A percentile compares a stretch with the other conserved stretches of the same genome.
phyloP scores from a whole-genome alignment of 1,140 invertebrate species.

The Bilobella aurantiaca region DNA sequence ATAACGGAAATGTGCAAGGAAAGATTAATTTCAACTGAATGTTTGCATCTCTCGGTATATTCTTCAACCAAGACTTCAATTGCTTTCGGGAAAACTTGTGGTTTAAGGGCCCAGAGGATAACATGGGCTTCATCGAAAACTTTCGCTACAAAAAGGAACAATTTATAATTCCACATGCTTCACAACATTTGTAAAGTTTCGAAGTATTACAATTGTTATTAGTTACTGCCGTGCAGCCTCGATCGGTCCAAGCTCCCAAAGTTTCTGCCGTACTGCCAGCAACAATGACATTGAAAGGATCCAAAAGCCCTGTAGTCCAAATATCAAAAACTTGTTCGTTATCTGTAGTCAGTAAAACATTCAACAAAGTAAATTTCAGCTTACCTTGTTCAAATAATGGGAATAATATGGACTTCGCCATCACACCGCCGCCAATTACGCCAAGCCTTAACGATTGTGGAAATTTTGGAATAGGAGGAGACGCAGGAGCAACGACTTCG shows the following conservation, averaged over 20 bases:
- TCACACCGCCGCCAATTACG: slow-evolving; percentile 27
- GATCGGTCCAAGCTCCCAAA: slow-evolving; percentile 21
- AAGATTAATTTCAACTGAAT: slow-evolving; percentile 37
- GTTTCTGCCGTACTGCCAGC: slow-evolving; percentile 13
- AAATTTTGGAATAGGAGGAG: too few species aligned
- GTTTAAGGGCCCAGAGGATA: slow-evolving; percentile 76
- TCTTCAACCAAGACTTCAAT: slow-evolving; percentile 41
- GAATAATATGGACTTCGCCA: slow-evolving; percentile 30
- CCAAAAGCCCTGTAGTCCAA: slow-evolving; percentile 19
- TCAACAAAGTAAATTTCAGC: neutral
- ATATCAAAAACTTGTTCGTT: neutral
- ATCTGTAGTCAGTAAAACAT: neutral
- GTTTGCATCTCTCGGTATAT: slow-evolving; percentile 35
- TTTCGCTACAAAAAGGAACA: slow-evolving; percentile 39
- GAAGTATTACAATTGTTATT: slow-evolving; percentile 21
- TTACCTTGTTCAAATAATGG: slow-evolving; percentile 30
- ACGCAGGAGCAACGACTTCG: too few species aligned
- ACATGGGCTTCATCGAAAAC: slow-evolving; percentile 56
- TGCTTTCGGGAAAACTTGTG: slow-evolving; percentile 57
- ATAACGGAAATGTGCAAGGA: slow-evolving; percentile 66
- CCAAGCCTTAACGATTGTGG: too few species aligned
- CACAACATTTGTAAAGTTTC: neutral
- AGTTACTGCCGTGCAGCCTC: slow-evolving; percentile 18
- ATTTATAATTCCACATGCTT: neutral
- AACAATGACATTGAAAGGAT: slow-evolving; percentile 24